These are phyloP conservation scores for Aphis gossypii DNA, from an alignment of 1,140 invertebrate genomes.

Conservation along the genomic window DNA sequence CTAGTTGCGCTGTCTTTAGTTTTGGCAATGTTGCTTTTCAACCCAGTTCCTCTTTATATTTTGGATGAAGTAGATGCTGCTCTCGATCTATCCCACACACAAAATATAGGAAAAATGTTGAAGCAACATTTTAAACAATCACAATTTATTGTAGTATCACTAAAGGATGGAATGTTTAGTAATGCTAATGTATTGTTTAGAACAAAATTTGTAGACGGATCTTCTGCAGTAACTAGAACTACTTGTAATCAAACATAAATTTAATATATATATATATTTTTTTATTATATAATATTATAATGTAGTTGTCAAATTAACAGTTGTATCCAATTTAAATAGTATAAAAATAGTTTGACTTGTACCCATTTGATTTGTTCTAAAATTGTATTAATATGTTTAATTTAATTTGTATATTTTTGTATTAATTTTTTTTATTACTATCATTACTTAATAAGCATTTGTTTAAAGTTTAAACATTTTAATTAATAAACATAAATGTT, in stretches of 20 bases:
- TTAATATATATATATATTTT: background rate
- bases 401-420: background rate
- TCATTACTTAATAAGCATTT: background rate
- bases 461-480: rapidly evolving
- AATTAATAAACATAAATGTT: background rate
- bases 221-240: slow-evolving; percentile 84
- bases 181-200: slow-evolving; percentile 98
- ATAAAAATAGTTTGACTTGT: background rate
- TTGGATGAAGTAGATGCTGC: slow-evolving; percentile 99
- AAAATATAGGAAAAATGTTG: slow-evolving; percentile 98
- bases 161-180: slow-evolving; percentile 99
- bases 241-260: slow-evolving; percentile 47
- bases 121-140: slow-evolving; percentile 93
- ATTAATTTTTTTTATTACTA: background rate
- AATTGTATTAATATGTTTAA: background rate
- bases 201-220: slow-evolving; percentile 94
- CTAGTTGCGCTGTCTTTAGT: slow-evolving; percentile 96
- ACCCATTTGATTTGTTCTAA: background rate
- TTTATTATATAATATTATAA: background rate
- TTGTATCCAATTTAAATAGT: background rate
- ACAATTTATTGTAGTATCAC: slow-evolving; percentile 98
- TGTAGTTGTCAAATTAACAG: background rate
- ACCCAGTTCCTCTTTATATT: slow-evolving; percentile 98
- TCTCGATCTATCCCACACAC: slow-evolving; percentile 96
- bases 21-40: slow-evolving; percentile 94